phyloP scores from a whole-genome alignment of 2,113 vertebrate species.

The Malurus melanocephalus region DNA sequence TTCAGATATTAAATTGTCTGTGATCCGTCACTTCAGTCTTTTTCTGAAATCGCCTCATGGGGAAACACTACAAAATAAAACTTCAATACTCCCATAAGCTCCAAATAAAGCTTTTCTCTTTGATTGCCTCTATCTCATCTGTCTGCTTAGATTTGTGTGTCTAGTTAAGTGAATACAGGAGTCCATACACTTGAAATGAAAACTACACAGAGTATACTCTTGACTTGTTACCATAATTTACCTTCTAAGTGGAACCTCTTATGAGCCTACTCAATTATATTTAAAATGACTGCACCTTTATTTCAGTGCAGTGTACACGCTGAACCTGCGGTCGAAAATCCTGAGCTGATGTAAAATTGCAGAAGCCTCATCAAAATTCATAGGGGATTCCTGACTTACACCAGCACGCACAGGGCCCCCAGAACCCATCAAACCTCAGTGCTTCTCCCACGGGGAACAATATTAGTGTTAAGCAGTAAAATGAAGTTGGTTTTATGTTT shows the following conservation, averaged over 20 bases:
- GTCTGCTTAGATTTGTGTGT: conserved; percentile 61
- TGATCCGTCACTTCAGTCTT: conserved; percentile 10
- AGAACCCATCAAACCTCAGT: not conserved
- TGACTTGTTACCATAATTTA: conserved; percentile 65
- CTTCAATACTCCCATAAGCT: conserved; percentile 44
- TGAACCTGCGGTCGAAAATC: not conserved
- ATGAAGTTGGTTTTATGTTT: conserved; percentile 10
- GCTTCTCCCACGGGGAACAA: conserved; percentile 5
- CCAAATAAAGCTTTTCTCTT: conserved; percentile 56
- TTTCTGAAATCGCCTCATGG: conserved; percentile 26
- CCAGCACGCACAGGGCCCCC: not conserved
- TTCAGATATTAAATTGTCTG: conserved; percentile 18
- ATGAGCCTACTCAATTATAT: conserved; percentile 59
- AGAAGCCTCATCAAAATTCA: conserved; percentile 46
- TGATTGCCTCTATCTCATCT: conserved; percentile 57
- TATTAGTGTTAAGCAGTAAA: conserved; percentile 24
- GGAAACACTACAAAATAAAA: conserved; percentile 52
- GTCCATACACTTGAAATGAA: conserved; percentile 63
- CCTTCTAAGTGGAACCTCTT: conserved; percentile 64
- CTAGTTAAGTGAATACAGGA: conserved; percentile 65
- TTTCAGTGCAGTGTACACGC: not conserved
- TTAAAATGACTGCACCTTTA: conserved; percentile 53
- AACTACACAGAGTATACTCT: conserved; percentile 55
- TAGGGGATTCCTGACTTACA: conserved; percentile 48
- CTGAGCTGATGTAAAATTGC: conserved; percentile 32